A percentile compares a stretch with the other conserved stretches of the same genome.
Evolutionary conservation across 1,140 invertebrate species (phyloP).

Genomic region (Tyrophagus putrescentiae): DNA sequence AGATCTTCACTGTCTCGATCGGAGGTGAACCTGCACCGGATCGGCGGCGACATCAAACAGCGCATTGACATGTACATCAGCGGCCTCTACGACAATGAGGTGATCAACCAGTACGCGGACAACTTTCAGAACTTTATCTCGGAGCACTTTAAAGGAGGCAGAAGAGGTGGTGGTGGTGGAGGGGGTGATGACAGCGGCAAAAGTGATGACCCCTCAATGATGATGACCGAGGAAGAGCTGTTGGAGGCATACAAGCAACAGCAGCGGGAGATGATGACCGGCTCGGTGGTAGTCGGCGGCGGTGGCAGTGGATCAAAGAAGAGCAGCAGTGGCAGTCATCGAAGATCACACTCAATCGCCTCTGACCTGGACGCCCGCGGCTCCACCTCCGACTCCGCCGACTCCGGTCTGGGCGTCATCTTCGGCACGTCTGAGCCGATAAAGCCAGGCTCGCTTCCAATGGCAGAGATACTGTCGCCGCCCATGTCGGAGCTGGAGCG

Average conservation of each 20-base stretch:
- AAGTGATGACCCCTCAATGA: no score
- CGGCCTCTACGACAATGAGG: slow-evolving; percentile 1
- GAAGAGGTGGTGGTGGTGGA: no score
- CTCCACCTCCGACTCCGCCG: slow-evolving; percentile 5
- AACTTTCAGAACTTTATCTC: background rate
- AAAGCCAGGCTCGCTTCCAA: background rate
- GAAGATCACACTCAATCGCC: background rate
- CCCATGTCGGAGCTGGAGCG: slow-evolving; percentile 5
- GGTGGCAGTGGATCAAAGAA: no score
- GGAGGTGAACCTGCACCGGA: background rate
- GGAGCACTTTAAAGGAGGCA: no score
- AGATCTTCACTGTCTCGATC: background rate
- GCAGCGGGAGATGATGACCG: no score
- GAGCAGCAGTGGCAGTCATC: no score
- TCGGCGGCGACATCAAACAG: slow-evolving; percentile 11
- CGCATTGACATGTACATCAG: background rate
- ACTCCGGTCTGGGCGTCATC: slow-evolving; percentile 3
- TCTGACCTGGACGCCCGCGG: background rate
- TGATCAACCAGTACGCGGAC: background rate
- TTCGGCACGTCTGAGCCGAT: background rate
- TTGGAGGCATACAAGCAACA: background rate
- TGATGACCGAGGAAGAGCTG: background rate
- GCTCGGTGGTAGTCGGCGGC: no score
- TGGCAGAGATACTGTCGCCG: background rate
- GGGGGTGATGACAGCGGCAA: no score